Evolutionary conservation across 2,797 vertebrate species (phyloP).

Genomic region (Percopsis omiscomaycus): DNA sequence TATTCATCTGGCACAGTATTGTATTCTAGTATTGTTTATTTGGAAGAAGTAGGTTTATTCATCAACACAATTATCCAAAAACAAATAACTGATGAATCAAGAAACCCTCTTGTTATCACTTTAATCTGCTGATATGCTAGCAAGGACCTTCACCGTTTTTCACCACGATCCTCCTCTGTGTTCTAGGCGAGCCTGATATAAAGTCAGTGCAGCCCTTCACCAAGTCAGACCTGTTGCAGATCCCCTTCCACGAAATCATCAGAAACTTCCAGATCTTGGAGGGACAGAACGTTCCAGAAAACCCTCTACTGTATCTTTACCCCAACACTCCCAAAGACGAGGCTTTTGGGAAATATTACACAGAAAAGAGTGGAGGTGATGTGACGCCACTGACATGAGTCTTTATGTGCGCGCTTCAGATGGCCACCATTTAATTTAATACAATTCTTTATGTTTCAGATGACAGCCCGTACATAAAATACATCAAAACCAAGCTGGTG

Average conservation of each 20-base stretch:
- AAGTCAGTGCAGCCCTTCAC: constrained; percentile 88
- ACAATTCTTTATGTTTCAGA: constrained; percentile 62
- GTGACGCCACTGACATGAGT: not conserved
- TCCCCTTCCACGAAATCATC: constrained; percentile 90
- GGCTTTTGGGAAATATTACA: constrained; percentile 87
- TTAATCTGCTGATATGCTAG: not conserved
- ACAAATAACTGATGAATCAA: too few species aligned
- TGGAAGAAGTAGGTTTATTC: too few species aligned
- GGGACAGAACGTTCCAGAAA: constrained; percentile 83
- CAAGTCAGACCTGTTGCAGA: constrained; percentile 78
- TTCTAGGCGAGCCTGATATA: constrained; percentile 74
- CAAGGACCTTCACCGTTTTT: not conserved
- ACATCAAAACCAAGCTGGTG: constrained; percentile 80
- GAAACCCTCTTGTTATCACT: too few species aligned
- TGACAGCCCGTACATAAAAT: constrained; percentile 71
- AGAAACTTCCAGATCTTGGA: constrained; percentile 84
- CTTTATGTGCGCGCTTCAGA: not conserved
- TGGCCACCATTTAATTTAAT: not conserved
- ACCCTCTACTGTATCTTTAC: constrained; percentile 87
- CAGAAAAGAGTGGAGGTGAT: constrained; percentile 72
- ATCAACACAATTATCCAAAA: too few species aligned
- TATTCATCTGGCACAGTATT: too few species aligned
- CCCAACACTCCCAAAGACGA: constrained; percentile 82
- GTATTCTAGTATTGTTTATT: too few species aligned
- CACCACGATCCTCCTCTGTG: not conserved